Base-by-base conservation (phyloP, 2,797 vertebrate genomes). In the Huso huso region DNA sequence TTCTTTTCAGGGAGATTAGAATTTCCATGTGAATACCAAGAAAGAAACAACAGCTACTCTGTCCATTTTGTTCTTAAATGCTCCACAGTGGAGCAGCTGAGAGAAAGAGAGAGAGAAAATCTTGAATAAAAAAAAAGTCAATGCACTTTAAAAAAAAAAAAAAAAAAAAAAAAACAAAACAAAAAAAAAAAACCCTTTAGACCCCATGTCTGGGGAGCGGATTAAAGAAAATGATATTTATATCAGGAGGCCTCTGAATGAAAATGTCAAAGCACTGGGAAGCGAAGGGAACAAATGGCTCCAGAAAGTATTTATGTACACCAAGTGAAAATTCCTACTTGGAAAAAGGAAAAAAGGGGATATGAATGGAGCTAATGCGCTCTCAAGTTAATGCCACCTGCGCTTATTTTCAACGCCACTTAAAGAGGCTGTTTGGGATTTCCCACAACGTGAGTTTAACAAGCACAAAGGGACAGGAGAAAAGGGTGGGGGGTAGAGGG, bases 21-120 rank as follows among this genome's bases (percentile, higher is more conserved):
- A 95, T 97, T 96, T 94, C 92, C 92, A 97, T 94, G 82, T 93
- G 90, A 95, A 96, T 94, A 89, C 87, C 81, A 86, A 87, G 85
- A 91, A 89, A 88, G 87, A 94, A 94, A 94, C 88, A 94, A 92
- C 86, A 92, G 86, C 92, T 91, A 92, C 87, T 90, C 88, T 87
- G 88, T 91, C 89, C 84, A 83, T 86, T 89, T 88, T 77, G 74
- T 84, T 81, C 69, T 64, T 81, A 64, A 73, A 66, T 70, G 70
- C 74, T 77, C 74, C 72, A 73, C 78, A 80, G 71, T 68, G 80
- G 76, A 79, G 76, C 71, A 86, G 75, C 73, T 62, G 75, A 55
- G 73, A 18, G 55, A 72, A 72, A 66, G 75, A 66, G 68, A 55
- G 73, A 72, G 70, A 70, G 80, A 74, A 65, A 65, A 65, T 51